These are phyloP conservation scores for Spermophilus dauricus DNA, from an alignment of 2,113 vertebrate species.

Conservation along the genomic window DNA sequence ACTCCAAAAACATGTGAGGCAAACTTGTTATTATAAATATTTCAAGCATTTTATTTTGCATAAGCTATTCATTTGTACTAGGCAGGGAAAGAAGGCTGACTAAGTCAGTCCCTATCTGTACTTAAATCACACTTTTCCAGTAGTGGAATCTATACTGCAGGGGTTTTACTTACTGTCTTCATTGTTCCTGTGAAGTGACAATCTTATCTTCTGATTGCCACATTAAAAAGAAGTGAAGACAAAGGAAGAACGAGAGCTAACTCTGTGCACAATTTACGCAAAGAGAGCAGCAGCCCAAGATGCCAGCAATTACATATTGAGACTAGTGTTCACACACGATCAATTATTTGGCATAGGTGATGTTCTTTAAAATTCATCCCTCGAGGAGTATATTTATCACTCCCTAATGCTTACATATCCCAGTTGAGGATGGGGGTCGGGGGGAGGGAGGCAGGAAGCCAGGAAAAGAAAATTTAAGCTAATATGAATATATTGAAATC, in stretches of 20 bases:
- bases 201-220: conserved; percentile 66
- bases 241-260: conserved; percentile 29
- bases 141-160: not conserved
- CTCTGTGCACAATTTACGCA: conserved; percentile 31
- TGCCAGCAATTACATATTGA: conserved; percentile 76
- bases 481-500: conserved; percentile 77
- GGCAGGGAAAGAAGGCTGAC: not conserved
- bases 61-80: conserved; percentile 30
- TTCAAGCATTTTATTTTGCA: conserved; percentile 34
- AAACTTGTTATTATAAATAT: conserved; percentile 50
- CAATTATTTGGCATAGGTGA: conserved; percentile 82
- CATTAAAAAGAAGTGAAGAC: conserved; percentile 63
- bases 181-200: conserved; percentile 34
- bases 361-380: conserved; percentile 83
- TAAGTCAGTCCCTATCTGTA: not conserved
- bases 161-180: not conserved
- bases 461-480: conserved; percentile 63
- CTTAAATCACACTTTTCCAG: not conserved
- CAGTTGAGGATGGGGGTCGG: not conserved
- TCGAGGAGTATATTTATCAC: conserved; percentile 80
- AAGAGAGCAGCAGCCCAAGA: conserved; percentile 68
- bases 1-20: not conserved
- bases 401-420: conserved; percentile 75
- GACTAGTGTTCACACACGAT: conserved; percentile 79
- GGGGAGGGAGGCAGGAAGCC: not conserved